Evolutionary conservation across 2,113 vertebrate species (phyloP), one percentile per base, ranked within the genome.

Genomic region (Paratilapia polleni): DNA sequence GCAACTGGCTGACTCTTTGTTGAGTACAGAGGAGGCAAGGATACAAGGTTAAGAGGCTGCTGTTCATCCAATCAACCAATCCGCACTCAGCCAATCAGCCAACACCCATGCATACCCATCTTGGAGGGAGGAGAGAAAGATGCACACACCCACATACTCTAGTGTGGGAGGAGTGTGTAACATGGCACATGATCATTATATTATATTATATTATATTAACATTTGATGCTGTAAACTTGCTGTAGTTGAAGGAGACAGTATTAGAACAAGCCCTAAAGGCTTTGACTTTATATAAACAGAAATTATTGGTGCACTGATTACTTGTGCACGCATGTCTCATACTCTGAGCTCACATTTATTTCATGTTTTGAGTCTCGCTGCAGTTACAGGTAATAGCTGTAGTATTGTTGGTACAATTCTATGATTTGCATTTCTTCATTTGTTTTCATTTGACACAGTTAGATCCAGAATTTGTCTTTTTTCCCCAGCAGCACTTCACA

Each of bases 361-460:
- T 17, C 15, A 19, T 5, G 2, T 52, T 52, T 52, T 52, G 15
- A 52, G 17, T 34, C 68, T 73, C 68, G 34, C 47, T 20, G 11
- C 68, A 73, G 68, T 54, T 34, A 31, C 26, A 73, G 66, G 43
- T 73, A 73, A 73, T 73, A 73, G 26, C 19, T 34, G 6, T 14
- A 54, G 68, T 26, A 73, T 54, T 73, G 66, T 73, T 73, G 43
- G 17, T 73, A 52, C 66, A 73, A 73, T 13, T 9, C 47, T 2
- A 3, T 43, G 5, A 64, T 86, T 59, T 89, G 54, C 85, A 61
- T 85, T 84, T 77, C 57, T 82, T 59, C 68, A 80, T 91, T 87
- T 77, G 68, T 81, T 88, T 83, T 79, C 60, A 80, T 85, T 84
- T 80, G 62, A 73, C 26, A 73, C 47, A 73, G 52, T 73, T 70